Conservation (phyloP, 1,140 invertebrate species). For the Diorhabda elongata region DNA sequence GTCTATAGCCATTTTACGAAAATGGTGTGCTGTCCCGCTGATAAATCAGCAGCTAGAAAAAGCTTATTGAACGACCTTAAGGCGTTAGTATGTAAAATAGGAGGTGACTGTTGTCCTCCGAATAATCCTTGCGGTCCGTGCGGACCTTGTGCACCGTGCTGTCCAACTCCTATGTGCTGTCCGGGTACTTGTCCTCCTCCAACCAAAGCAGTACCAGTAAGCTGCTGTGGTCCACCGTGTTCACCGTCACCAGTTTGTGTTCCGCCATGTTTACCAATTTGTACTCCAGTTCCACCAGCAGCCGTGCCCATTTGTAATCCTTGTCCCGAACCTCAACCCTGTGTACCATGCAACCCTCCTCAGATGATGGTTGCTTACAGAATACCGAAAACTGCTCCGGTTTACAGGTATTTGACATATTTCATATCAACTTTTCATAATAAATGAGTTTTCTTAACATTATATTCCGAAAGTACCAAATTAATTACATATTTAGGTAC, state of each 20-base stretch:
- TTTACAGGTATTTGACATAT: background rate
- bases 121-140: conserved; percentile 29
- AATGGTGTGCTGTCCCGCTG: conserved; percentile 35
- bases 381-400: conserved; percentile 19
- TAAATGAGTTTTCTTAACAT: too few species aligned
- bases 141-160: conserved; percentile 24
- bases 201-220: conserved; percentile 31
- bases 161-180: conserved; percentile 35
- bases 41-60: conserved; percentile 35
- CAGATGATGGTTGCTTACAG: conserved; percentile 45
- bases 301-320: conserved; percentile 39
- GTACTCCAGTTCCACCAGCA: conserved; percentile 37
- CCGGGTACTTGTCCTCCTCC: conserved; percentile 34
- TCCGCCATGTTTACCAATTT: conserved; percentile 39
- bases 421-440: too few species aligned
- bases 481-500: too few species aligned
- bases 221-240: conserved; percentile 12
- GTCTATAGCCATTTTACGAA: background rate
- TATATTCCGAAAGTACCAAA: too few species aligned
- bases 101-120: conserved; percentile 29
- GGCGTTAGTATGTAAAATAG: conserved; percentile 38
- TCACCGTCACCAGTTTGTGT: conserved; percentile 31
- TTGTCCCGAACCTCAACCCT: conserved; percentile 37
- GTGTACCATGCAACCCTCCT: conserved; percentile 44
- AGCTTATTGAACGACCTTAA: conserved; percentile 38